phyloP scores from a whole-genome alignment of 2,888 invertebrate species.

The Drosophila recens region DNA sequence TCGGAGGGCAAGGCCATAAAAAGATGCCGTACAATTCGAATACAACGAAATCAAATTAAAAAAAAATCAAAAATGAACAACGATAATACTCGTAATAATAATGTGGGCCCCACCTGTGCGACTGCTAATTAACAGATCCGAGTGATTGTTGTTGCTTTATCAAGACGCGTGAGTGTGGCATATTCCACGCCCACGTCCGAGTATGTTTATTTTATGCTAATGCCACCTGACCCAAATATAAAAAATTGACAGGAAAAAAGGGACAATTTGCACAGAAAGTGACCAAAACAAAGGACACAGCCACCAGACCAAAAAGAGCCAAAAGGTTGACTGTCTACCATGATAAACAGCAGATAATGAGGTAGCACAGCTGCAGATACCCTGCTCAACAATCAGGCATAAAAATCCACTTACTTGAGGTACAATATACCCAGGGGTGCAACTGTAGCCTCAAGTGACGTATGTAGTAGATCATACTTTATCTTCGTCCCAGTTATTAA shows the following conservation, averaged over 20 bases:
- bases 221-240: slow-evolving; percentile 57
- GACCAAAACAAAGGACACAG: slow-evolving; percentile 3
- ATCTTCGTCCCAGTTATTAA: background rate
- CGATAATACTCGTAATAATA: slow-evolving; percentile 27
- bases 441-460: background rate
- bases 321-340: background rate
- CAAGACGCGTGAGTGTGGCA: slow-evolving; percentile 12
- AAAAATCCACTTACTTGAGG: background rate
- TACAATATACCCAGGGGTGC: background rate
- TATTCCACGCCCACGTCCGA: slow-evolving; percentile 22
- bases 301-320: background rate
- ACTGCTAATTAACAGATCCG: slow-evolving; percentile 48
- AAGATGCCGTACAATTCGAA: slow-evolving; percentile 24
- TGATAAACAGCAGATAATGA: slow-evolving; percentile 13
- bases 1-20: slow-evolving; percentile 44
- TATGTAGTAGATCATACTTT: background rate
- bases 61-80: slow-evolving; percentile 17
- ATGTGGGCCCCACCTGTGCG: slow-evolving; percentile 43
- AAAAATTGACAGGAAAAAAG: slow-evolving; percentile 3
- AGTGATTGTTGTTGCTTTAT: slow-evolving; percentile 1
- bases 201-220: slow-evolving; percentile 67
- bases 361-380: background rate
- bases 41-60: slow-evolving; percentile 39
- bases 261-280: slow-evolving; percentile 14
- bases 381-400: background rate